These are phyloP conservation scores for Chaetura pelagica DNA, from an alignment of 2,113 vertebrate genomes.

Conservation along the genomic window DNA sequence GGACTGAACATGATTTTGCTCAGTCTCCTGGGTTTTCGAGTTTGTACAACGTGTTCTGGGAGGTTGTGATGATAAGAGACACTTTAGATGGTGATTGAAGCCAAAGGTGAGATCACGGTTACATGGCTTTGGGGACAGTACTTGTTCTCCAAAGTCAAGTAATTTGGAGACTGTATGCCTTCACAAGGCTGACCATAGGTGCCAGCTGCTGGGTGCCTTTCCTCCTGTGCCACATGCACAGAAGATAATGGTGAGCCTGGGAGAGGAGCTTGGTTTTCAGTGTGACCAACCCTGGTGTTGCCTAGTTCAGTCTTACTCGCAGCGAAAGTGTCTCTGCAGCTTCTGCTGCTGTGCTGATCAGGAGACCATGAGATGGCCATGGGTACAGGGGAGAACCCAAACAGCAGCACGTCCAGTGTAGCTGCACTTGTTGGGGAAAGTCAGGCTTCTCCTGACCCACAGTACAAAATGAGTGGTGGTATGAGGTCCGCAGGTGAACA, in stretches of 20 bases:
- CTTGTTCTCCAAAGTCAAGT: neutral
- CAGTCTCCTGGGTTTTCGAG: neutral
- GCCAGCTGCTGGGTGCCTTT: neutral
- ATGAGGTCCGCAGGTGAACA: neutral
- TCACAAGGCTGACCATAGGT: neutral
- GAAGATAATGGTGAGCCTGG: neutral
- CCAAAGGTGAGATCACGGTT: neutral
- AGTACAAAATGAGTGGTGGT: neutral
- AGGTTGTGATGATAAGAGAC: neutral
- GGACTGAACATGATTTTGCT: neutral
- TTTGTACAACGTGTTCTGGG: accelerated
- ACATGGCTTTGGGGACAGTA: neutral
- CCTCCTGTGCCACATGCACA: neutral
- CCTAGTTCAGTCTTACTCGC: neutral
- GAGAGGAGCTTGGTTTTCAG: neutral
- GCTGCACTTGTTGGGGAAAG: neutral
- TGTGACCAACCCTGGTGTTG: neutral
- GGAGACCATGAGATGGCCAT: neutral
- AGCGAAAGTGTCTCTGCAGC: neutral
- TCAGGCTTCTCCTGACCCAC: neutral
- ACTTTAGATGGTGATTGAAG: neutral
- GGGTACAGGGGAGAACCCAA: neutral
- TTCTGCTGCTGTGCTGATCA: neutral
- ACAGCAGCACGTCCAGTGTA: neutral
- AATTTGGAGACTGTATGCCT: neutral